Percentiles rank a stretch among this genome's conserved stretches.
These are phyloP conservation scores for Ispidina lecontei DNA, from an alignment of 2,797 vertebrate species.

Conservation along the genomic window DNA sequence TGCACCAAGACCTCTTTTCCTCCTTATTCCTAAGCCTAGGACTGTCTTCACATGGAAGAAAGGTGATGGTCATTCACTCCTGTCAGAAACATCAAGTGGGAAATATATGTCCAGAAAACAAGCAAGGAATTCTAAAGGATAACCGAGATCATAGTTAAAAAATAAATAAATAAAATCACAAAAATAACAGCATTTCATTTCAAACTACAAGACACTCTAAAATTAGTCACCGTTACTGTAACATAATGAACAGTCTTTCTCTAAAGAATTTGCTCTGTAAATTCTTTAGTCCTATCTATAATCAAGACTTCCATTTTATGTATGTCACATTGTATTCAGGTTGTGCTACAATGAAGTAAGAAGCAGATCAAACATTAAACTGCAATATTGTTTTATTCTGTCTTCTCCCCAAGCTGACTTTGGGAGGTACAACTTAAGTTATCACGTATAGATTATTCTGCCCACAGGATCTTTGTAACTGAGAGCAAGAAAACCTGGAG, in stretches of 20 bases:
- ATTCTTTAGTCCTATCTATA: neutral
- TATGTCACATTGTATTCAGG: neutral
- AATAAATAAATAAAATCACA: neutral
- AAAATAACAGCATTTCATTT: neutral
- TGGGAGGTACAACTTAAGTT: neutral
- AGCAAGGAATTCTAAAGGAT: neutral
- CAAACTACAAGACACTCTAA: neutral
- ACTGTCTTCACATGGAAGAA: neutral
- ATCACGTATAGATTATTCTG: neutral
- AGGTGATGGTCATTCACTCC: neutral
- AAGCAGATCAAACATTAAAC: neutral
- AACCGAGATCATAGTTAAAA: neutral
- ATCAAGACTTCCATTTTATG: neutral
- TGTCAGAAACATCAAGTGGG: neutral
- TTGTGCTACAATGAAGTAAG: neutral
- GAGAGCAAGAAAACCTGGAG: neutral
- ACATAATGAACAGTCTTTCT: neutral
- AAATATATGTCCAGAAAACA: neutral
- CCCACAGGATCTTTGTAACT: neutral
- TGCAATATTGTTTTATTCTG: neutral
- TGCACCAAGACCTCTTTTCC: neutral
- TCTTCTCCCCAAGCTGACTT: neutral
- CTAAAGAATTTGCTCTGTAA: neutral
- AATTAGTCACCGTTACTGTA: neutral
- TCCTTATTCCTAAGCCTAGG: neutral